Conservation (phyloP, 2,888 invertebrate genomes). For the Portevinia maculata region DNA sequence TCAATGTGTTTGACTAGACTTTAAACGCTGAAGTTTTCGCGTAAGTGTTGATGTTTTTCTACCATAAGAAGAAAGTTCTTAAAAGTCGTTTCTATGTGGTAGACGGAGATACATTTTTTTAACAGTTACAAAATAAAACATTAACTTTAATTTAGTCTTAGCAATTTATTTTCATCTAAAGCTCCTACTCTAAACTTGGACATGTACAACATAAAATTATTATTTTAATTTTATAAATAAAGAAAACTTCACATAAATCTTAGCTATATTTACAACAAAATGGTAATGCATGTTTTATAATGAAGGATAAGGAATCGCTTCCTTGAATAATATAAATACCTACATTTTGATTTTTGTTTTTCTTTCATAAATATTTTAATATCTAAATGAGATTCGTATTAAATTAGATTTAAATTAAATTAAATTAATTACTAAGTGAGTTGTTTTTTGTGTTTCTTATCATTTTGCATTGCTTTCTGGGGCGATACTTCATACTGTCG, state of each 20-base stretch:
- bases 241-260: constrained; percentile 14
- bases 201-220: not conserved
- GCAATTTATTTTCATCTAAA: not conserved
- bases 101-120: too few species aligned
- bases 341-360: not conserved
- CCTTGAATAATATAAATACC: constrained; percentile 33
- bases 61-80: too few species aligned
- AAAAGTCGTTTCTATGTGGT: too few species aligned
- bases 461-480: constrained; percentile 21
- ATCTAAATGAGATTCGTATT: too few species aligned
- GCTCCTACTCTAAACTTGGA: constrained; percentile 6
- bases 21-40: too few species aligned
- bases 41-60: too few species aligned
- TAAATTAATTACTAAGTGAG: too few species aligned
- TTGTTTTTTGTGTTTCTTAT: not conserved
- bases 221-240: constrained; percentile 27
- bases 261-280: constrained; percentile 26
- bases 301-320: constrained; percentile 8
- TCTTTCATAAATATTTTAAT: too few species aligned
- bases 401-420: constrained; percentile 36
- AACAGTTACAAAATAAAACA: too few species aligned
- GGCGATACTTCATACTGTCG: constrained; percentile 4
- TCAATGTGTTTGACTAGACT: too few species aligned
- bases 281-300: not conserved
- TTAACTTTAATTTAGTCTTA: too few species aligned